Evolutionary conservation across 2,888 invertebrate species (phyloP), one percentile per base, ranked within the genome.

Genomic region (Nephrotoma flavescens): DNA sequence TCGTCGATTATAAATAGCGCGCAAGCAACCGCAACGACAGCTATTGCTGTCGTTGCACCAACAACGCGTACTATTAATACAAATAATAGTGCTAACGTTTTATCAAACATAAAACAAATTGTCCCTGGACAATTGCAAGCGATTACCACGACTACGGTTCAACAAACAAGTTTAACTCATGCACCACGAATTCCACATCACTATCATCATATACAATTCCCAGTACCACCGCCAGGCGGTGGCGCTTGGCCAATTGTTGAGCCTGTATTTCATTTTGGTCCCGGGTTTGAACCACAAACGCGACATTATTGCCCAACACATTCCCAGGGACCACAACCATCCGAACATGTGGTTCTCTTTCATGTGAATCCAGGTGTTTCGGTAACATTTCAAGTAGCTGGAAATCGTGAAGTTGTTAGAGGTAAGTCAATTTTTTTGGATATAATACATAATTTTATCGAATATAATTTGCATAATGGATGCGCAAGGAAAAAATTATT

Each of bases 291-390:
- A 88, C 93, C 92, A 87, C 92, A 92, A 88, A 52, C 86, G 41
- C 92, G 91, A 88, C 92, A 92, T 88, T 91, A 90, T 89, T 92
- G 92, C 89, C 91, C 91, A 87, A 90, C 91, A 87, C 91, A 91
- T 90, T 89, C 90, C 87, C 89, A 89, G 88, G 89, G 89, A 88
- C 91, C 91, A 86, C 88, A 89, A n/a, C 89, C 89, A 57, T 89
- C 88, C 86, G 94, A 95, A 89, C 94, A 95, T 90, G 94, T 95
- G 87, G 95, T 96, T 88, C 93, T 95, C 89, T 94, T 96, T 89
- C 96, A 96, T 91, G 94, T 96, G 89, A 94, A 95, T 91, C 94
- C 95, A 11, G 96, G 96, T n/a, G 95, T 96, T 89, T 94, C 95
- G 41, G 94, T 96, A 90, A 94, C 95, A 88, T 94, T 96, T 89